Conservation (phyloP, 1,140 invertebrate genomes). For the Ips nitidus region DNA sequence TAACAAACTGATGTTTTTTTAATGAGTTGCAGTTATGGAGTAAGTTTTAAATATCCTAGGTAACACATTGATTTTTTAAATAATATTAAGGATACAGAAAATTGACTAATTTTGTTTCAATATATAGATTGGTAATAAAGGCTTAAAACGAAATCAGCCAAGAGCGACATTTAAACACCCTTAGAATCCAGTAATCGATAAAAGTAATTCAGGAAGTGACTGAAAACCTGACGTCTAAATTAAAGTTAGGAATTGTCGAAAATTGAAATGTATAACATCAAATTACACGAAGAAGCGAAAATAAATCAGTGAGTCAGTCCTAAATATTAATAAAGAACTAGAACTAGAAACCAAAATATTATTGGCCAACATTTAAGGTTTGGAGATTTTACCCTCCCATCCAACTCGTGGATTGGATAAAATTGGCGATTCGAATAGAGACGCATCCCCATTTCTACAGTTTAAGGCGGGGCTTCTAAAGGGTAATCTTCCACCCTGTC, state of each 20-base stretch:
- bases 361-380: slow-evolving; percentile 44
- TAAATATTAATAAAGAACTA: slow-evolving; percentile 35
- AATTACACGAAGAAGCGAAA: slow-evolving; percentile 26
- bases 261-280: slow-evolving; percentile 16
- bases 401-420: slow-evolving; percentile 42
- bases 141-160: too few relatives aligned
- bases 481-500: slow-evolving; percentile 38
- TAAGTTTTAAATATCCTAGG: too few relatives aligned
- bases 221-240: slow-evolving; percentile 3
- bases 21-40: too few relatives aligned
- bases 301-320: slow-evolving; percentile 27
- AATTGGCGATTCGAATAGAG: slow-evolving; percentile 41
- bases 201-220: slow-evolving; percentile 2
- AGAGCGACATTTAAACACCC: too few relatives aligned
- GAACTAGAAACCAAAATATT: slow-evolving; percentile 32
- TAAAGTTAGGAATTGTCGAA: slow-evolving; percentile 5
- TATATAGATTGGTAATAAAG: too few relatives aligned
- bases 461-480: slow-evolving; percentile 43
- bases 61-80: too few relatives aligned
- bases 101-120: too few relatives aligned
- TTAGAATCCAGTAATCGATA: not conserved
- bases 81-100: too few relatives aligned
- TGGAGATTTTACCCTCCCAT: slow-evolving; percentile 36
- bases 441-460: slow-evolving; percentile 41
- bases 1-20: too few relatives aligned